Evolutionary conservation across 2,797 vertebrate genomes (phyloP).

Genomic region (Kryptolebias ocellatus): DNA sequence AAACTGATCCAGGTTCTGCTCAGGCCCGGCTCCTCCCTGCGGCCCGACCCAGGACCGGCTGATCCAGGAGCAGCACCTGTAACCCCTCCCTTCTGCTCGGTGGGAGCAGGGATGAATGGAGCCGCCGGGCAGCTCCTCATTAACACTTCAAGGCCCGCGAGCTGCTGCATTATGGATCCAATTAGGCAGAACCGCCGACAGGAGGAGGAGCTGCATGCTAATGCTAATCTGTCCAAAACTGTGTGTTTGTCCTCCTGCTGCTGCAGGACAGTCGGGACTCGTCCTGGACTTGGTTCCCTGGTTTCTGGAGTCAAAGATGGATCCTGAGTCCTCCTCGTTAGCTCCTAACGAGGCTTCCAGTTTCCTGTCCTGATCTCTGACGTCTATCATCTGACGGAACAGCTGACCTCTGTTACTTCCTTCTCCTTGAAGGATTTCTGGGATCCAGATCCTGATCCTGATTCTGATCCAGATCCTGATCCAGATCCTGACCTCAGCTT

Average conservation of each 20-base stretch:
- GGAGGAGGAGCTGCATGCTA: constrained; percentile 19
- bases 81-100: constrained; percentile 40
- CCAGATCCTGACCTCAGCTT: no score
- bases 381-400: no score
- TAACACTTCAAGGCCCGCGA: constrained; percentile 81
- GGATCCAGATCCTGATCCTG: no score
- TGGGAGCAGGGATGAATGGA: constrained; percentile 61
- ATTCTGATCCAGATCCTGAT: no score
- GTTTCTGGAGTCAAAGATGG: no score
- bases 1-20: neutral
- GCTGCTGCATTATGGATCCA: constrained; percentile 76
- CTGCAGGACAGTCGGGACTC: neutral
- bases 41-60: constrained; percentile 18
- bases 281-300: no score
- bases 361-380: no score
- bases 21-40: neutral
- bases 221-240: constrained; percentile 20
- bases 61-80: constrained; percentile 35
- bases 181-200: neutral
- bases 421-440: no score
- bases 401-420: no score
- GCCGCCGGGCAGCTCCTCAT: constrained; percentile 67
- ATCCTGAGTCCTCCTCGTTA: no score
- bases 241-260: neutral
- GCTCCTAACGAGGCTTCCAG: no score